Evolutionary conservation across 2,888 invertebrate genomes (phyloP).

Genomic region (Lasiommata megera): DNA sequence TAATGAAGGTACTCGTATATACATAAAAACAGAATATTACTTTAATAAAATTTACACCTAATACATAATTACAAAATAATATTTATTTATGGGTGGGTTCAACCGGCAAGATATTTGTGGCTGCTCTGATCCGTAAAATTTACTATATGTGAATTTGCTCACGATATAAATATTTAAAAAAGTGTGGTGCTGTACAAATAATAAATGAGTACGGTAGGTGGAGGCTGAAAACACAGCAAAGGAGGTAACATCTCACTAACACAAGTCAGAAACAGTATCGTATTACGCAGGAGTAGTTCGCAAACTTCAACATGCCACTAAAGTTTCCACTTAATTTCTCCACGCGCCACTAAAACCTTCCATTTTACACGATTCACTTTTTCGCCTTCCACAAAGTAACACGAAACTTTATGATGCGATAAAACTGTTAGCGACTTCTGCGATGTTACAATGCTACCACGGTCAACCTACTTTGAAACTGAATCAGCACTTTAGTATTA

Average conservation of each 20-base stretch:
- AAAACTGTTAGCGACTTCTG: conserved; percentile 56
- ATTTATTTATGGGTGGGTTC: too few relatives aligned
- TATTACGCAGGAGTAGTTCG: conserved; percentile 56
- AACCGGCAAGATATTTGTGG: too few relatives aligned
- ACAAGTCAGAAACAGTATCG: conserved; percentile 40
- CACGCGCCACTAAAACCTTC: conserved; percentile 56
- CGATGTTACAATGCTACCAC: conserved; percentile 23
- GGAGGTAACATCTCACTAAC: conserved; percentile 7
- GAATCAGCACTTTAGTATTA: background rate
- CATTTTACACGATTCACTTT: conserved; percentile 58
- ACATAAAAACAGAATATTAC: too few relatives aligned
- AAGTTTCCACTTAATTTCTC: conserved; percentile 66
- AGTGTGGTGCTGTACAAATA: too few relatives aligned
- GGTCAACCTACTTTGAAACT: background rate
- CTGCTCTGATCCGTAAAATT: too few relatives aligned
- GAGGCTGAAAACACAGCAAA: background rate
- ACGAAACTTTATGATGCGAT: conserved; percentile 56
- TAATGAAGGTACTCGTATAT: too few relatives aligned
- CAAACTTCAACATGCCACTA: conserved; percentile 65
- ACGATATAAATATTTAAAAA: too few relatives aligned
- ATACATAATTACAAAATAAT: too few relatives aligned
- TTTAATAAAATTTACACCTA: too few relatives aligned
- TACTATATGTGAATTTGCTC: too few relatives aligned
- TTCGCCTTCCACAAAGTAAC: conserved; percentile 55
- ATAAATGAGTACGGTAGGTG: too few relatives aligned